Percentiles rank a stretch among this genome's conserved stretches.
Evolutionary conservation across 2,888 invertebrate species (phyloP).

Genomic region (Oxytorus armatus): DNA sequence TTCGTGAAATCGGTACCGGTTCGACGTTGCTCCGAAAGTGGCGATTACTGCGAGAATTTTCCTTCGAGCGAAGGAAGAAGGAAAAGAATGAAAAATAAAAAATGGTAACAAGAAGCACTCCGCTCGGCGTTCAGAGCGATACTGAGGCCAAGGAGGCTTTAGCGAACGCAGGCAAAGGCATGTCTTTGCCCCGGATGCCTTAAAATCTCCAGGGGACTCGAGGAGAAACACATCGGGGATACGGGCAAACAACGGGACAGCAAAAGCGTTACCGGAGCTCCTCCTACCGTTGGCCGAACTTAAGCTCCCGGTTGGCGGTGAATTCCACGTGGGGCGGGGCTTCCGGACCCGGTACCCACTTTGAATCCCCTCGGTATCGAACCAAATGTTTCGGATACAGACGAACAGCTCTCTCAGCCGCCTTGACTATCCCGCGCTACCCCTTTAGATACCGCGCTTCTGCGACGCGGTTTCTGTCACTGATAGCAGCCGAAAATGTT

Average conservation of each 20-base stretch:
- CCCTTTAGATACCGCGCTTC: slow-evolving; percentile 15
- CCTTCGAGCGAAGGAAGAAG: neutral
- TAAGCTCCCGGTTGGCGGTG: slow-evolving; percentile 80
- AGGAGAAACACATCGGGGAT: slow-evolving; percentile 27
- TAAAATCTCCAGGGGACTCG: slow-evolving; percentile 62
- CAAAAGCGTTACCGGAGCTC: slow-evolving; percentile 76
- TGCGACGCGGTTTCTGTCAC: neutral
- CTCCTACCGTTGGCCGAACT: slow-evolving; percentile 80
- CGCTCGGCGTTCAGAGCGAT: slow-evolving; percentile 75
- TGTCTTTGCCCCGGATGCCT: slow-evolving; percentile 44
- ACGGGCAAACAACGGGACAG: slow-evolving; percentile 11
- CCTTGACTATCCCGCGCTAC: slow-evolving; percentile 47
- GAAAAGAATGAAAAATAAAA: slow-evolving; percentile 59
- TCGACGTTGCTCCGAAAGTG: no score
- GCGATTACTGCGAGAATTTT: no score
- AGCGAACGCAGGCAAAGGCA: slow-evolving; percentile 62
- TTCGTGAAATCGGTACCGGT: no score
- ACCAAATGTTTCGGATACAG: slow-evolving; percentile 45
- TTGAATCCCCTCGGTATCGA: slow-evolving; percentile 38
- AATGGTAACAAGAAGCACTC: slow-evolving; percentile 69
- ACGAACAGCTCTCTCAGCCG: slow-evolving; percentile 68
- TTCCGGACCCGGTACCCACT: slow-evolving; percentile 78
- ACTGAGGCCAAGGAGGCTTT: slow-evolving; percentile 71
- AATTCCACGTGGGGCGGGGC: slow-evolving; percentile 82
- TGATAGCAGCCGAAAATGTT: neutral